Evolutionary conservation across 2,113 vertebrate species (phyloP), one percentile per base, ranked within the genome.

Genomic region (Orthochromis malagaraziensis): DNA sequence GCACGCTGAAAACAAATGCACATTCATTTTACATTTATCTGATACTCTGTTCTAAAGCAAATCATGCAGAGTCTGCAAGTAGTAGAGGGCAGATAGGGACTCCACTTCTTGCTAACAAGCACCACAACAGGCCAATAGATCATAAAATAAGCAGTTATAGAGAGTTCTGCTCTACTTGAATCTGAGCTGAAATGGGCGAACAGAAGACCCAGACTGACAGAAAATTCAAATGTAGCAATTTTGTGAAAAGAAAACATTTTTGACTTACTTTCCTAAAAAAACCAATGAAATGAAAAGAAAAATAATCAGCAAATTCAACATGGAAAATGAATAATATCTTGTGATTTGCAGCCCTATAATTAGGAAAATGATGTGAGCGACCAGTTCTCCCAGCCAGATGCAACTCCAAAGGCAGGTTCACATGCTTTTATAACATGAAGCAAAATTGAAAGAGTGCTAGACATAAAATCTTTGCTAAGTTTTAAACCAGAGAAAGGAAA

Each of bases 1-100:
- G 81, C 84, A 14, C 7, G 51, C 33, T 24, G 84, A 26, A 87
- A 84, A 94, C 90, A 93, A 90, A 83, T 6, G 9, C 86, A 68
- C 84, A 82, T 87, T 88, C 82, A 86, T 87, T 42, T 84, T 54
- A 31, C 75, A 42, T 49, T 55, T 16, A 47, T 51, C 65, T 21
- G 73, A 85, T 33, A 65, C 51, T 63, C 57, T 33, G 55, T 24
- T 63, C 51, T n/a, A 51, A 57, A 85, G 79, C 26, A 21, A 29
- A 6, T 82, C 81, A 70, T 51, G n/a, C 14, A 19, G n/a, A 83
- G 31, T 70, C 31, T 9, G 21, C 82, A 70, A 70, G 53, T 9
- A 2, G 29, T 16, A 12, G n/a, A n/a, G 14, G 63, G 49, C 35
- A 55, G 49, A 38, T 7, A 26, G 16, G 17, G 17, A 51, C 42